Evolutionary conservation across 2,113 vertebrate species (phyloP), one percentile per base, ranked within the genome.

Genomic region (Rissa tridactyla): DNA sequence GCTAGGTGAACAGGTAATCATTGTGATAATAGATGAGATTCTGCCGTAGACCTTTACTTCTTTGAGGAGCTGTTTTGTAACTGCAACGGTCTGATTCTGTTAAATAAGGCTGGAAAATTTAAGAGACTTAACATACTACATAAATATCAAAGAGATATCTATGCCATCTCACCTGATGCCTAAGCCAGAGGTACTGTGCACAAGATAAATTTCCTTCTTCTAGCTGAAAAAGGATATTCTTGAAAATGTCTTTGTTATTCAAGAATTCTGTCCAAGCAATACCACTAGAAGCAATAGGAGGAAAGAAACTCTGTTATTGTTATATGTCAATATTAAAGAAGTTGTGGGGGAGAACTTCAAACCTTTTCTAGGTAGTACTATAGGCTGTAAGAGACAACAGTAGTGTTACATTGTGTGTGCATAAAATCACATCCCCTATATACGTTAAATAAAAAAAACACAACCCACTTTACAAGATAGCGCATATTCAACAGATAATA

Each of bases 141-240:
- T 4, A 68, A 87, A 71, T 32, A 14, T 7, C 44, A 75, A 57
- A 66, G 81, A 68, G 16, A 11, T 25, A 23, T 25, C 10, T 78
- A 51, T 36, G 91, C 81, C 11, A 2, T n/a, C 78, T 98, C 97
- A 99, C 99, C 99, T 99, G 98, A 51, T 99, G 98, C 94, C 99
- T 98, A n/a, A 99, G 98, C 99, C 99, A 99, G 87, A 99, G 98
- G 94, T 99, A 99, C 46, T 99, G 99, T 3, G 99, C 99, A 83
- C 98, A 98, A 72, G 96, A 96, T 44, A 99, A 93, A 91, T 99
- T 98, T 84, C 98, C 98, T 65, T 98, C 98, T 91, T 98, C 97
- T 26, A 99, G 96, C 85, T 99, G 98, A 46, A 79, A 88, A 46
- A 99, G 94, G 68, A 99, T 97, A 16, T 98, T 98, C 92, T 96